Conservation (phyloP, 2,113 vertebrate genomes). For the Lamprotornis superbus region DNA sequence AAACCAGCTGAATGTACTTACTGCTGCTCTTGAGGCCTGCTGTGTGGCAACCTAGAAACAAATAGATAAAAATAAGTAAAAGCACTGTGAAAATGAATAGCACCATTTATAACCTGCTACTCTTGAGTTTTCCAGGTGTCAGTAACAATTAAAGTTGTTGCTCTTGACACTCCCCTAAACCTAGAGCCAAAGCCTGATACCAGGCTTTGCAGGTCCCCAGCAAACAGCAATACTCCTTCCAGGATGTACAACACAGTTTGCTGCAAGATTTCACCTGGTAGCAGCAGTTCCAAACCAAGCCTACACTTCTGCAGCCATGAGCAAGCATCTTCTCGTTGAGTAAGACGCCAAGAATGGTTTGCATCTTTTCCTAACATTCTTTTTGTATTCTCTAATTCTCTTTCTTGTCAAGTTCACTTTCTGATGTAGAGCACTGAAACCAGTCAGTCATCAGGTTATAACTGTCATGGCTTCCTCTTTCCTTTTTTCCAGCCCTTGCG, state of each 20-base stretch:
- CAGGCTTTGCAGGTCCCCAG: not conserved
- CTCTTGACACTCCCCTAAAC: not conserved
- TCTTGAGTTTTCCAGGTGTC: not conserved
- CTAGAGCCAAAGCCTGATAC: not conserved
- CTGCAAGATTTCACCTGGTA: not conserved
- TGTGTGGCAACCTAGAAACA: not conserved
- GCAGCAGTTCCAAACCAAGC: not conserved
- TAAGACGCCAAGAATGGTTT: not conserved
- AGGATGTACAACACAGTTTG: not conserved
- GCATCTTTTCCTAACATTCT: not conserved
- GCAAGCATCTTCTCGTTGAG: not conserved
- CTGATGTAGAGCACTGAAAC: not conserved
- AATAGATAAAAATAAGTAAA: constrained; percentile 8
- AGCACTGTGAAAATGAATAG: not conserved
- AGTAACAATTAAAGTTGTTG: not conserved
- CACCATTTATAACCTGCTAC: not conserved
- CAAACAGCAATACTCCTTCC: not conserved
- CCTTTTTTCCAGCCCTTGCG: not conserved
- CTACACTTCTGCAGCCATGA: not conserved
- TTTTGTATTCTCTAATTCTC: not conserved
- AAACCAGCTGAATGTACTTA: not conserved
- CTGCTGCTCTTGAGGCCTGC: not conserved
- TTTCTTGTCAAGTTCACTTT: not conserved
- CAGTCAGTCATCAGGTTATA: not conserved
- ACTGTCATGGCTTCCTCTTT: not conserved